Base-by-base conservation (phyloP, 1,140 invertebrate species). In the Meteorus sp. region DNA sequence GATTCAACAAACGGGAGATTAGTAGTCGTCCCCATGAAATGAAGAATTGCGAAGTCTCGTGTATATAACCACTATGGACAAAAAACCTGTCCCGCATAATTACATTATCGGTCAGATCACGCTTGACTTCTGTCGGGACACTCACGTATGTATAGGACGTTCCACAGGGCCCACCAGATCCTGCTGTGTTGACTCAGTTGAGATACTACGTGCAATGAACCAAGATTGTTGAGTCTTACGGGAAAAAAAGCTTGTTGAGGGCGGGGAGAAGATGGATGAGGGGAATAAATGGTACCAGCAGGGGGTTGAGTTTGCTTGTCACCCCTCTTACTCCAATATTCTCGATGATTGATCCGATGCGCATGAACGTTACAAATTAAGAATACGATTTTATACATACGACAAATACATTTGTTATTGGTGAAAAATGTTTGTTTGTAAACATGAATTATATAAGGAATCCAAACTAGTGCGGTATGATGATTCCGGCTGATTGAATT, bases 11-110 rank as follows among this genome's bases (percentile, higher is more conserved):
- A n/a, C n/a, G n/a, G n/a, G n/a, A n/a, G n/a, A n/a, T n/a, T n/a
- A n/a, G n/a, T n/a, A n/a, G n/a, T n/a, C n/a, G n/a, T n/a, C 31
- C 17, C 50, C 50, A 23, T 57, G 59, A 45, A 54, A 60, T 50
- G 27, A 48, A 52, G 57, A 59, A 39, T 17, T 61, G 55, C 59
- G 41, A 43, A 53, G 55, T 20, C 33, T 22, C 43, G 23, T 55
- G 51, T 54, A 54, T 44, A 58, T 43, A 45, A n/a, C n/a, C n/a
- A n/a, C n/a, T n/a, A n/a, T n/a, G n/a, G n/a, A 65, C 68, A 65
- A 74, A 74, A 72, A 75, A 74, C 72, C 65, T 67, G 72, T 75
- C 72, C 62, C 56, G 71, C 67, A 73, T 72, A 70, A 75, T 75
- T 72, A 68, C 66, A 69, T 74, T 73, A 75, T 74, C 72, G 73